These are phyloP conservation scores for Odontamblyopus lacepedii DNA, from an alignment of 2,797 vertebrate species.

Conservation along the genomic window DNA sequence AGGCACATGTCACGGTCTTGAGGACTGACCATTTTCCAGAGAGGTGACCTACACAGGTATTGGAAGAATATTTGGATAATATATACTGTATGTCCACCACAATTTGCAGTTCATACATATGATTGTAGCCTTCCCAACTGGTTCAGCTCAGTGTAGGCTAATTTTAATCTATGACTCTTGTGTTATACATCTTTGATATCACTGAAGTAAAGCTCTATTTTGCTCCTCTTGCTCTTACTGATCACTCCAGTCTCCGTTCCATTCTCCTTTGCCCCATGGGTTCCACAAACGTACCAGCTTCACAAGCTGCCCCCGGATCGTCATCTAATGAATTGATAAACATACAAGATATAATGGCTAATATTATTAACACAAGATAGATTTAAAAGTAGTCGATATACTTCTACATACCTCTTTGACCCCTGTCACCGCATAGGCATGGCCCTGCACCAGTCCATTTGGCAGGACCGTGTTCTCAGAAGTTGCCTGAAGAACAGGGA, in stretches of 20 bases:
- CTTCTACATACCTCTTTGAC: slow-evolving; percentile 58
- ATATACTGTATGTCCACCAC: too few relatives aligned
- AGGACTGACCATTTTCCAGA: slow-evolving; percentile 63
- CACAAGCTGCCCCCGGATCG: slow-evolving; percentile 59
- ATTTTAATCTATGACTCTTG: too few relatives aligned
- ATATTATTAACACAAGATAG: not conserved
- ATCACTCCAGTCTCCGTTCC: slow-evolving; percentile 88
- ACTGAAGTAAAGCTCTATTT: not conserved
- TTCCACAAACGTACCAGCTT: slow-evolving; percentile 84
- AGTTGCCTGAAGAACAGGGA: slow-evolving; percentile 52
- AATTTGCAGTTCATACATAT: too few relatives aligned
- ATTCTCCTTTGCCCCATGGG: slow-evolving; percentile 84
- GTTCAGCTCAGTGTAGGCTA: not conserved
- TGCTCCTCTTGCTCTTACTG: slow-evolving; percentile 55
- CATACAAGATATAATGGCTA: not conserved
- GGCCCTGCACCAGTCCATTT: slow-evolving; percentile 70
- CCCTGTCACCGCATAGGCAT: slow-evolving; percentile 76
- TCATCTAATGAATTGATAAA: slow-evolving; percentile 63
- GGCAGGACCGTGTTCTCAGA: slow-evolving; percentile 32
- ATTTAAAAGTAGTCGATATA: not conserved
- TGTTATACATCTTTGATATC: not conserved
- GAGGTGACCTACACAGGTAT: slow-evolving; percentile 52
- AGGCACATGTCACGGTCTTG: slow-evolving; percentile 45
- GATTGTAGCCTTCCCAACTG: not conserved
- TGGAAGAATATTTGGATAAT: not conserved